Evolutionary conservation across 2,888 invertebrate genomes (phyloP).

Genomic region (Eudasyphora cyanicolor): DNA sequence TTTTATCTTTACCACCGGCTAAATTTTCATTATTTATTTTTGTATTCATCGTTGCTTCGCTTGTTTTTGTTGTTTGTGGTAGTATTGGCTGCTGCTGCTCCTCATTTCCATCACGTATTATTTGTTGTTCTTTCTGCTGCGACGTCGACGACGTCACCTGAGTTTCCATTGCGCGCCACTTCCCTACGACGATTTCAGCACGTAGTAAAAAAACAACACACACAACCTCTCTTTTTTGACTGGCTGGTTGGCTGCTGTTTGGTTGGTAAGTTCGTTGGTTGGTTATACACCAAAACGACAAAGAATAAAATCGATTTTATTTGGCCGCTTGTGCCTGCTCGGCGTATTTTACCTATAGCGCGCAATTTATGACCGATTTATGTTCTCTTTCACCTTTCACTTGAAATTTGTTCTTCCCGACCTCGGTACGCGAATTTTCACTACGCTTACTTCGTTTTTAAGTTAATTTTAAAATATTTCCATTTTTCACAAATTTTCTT

Average conservation of each 20-base stretch:
- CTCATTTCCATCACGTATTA: neutral
- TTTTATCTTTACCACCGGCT: slow-evolving; percentile 51
- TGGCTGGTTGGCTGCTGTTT: too few species aligned
- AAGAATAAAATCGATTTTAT: slow-evolving; percentile 60
- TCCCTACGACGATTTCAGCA: slow-evolving; percentile 54
- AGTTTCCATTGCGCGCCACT: slow-evolving; percentile 65
- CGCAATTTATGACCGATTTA: slow-evolving; percentile 49
- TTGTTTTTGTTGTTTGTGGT: slow-evolving; percentile 37
- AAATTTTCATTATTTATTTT: slow-evolving; percentile 56
- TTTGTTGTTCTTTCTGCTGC: slow-evolving; percentile 38
- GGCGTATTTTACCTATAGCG: slow-evolving; percentile 41
- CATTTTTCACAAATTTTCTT: slow-evolving; percentile 53
- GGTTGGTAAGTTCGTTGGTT: too few species aligned
- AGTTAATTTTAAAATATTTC: slow-evolving; percentile 50
- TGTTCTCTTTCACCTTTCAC: slow-evolving; percentile 16
- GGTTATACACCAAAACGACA: slow-evolving; percentile 38
- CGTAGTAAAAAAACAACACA: slow-evolving; percentile 38
- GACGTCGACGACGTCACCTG: slow-evolving; percentile 59
- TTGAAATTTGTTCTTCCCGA: neutral
- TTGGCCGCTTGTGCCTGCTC: slow-evolving; percentile 44
- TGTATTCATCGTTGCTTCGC: slow-evolving; percentile 38
- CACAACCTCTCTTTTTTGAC: slow-evolving; percentile 3
- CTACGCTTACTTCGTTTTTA: neutral
- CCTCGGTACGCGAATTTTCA: neutral
- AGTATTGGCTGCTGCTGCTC: slow-evolving; percentile 37